Base-by-base conservation (phyloP, 2,888 invertebrate genomes). In the Pocota personata region DNA sequence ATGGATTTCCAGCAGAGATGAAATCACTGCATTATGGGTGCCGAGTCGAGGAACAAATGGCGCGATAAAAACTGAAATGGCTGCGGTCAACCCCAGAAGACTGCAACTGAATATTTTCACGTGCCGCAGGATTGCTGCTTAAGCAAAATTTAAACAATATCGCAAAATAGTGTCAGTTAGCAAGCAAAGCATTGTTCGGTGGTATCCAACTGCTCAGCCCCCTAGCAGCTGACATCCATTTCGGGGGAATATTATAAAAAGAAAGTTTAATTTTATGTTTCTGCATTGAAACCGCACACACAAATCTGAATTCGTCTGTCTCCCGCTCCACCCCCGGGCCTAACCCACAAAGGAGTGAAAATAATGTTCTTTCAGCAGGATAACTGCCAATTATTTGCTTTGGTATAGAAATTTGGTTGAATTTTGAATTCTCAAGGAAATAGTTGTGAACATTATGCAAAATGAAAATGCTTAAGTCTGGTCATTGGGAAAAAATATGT, bases 111-210 rank as follows among this genome's bases (percentile, higher is more conserved):
- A 82, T 77, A 77, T 86, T 82, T 86, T 30, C 80, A 72, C 77
- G 72, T 76, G 86, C 86, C 86, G 57, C 86, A 86, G 82, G 58
- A 86, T 80, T 76, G 86, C 80, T 86, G 80, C 82, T 86, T 76
- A 82, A 82, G 86, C 80, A 77, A 86, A 86, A 57, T 82, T 86
- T 86, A 86, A 86, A 82, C 80, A 86, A 86, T 86, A 82, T 77
- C 80, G 46, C 86, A 72, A 72, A 76, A 86, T 66, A 80, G 80
- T 86, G 86, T 72, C 86, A 86, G 86, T 77, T 80, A 55, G 71
- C 66, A 57, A 35, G 37, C 69, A 19, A n/a, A 5, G 8, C 1
- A 14, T 43, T 19, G 43, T 37, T 30, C 52, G 3, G 8, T 24
- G 27, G 52, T 10, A 48, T 58, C 19, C 43, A 52, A 55, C 12